Base-by-base conservation (phyloP, 1,140 invertebrate genomes). In the Telenomus remus region DNA sequence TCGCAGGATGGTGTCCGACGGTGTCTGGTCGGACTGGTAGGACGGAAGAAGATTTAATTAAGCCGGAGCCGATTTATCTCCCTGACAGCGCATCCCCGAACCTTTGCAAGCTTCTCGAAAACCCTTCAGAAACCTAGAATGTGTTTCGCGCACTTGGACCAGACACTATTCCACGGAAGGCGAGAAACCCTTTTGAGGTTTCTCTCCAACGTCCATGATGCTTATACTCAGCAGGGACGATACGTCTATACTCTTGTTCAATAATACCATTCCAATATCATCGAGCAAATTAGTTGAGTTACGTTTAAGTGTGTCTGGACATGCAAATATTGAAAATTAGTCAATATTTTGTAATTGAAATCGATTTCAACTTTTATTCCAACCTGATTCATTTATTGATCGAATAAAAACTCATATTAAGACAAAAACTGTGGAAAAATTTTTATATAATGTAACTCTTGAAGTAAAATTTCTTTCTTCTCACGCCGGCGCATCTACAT, bases 11-110 rank as follows among this genome's bases (percentile, higher is more conserved):
- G 66, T 80, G 81, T 85, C 85, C 80, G 76, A 78, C 78, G 54
- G 65, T 61, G 80, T 79, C 72, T 76, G 66, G 80, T 76, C 61
- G 68, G 69, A 76, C 73, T 63, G 61, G 79, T 80, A 81, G 82
- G 82, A 84, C 77, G 84, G 87, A 88, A 88, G 87, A 88, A 88
- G 87, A 88, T 88, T 88, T 88, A 88, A 88, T 88, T 88, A 88
- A 88, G 87, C 87, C 80, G 79, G 84, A 80, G 82, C 85, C 87
- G 87, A 88, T 87, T 88, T 88, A 88, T 88, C 87, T 88, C 87
- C 77, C 85, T 88, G 87, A 88, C 86, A 88, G 87, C 82, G 50
- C 81, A 82, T 82, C 81, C 82, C 81, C 82, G 78, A 80, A 80
- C 82, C 85, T 82, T 84, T 80, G 65, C 79, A 47, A 78, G 72